Evolutionary conservation across 1,140 invertebrate species (phyloP).

Genomic region (Papilio aristodemus): DNA sequence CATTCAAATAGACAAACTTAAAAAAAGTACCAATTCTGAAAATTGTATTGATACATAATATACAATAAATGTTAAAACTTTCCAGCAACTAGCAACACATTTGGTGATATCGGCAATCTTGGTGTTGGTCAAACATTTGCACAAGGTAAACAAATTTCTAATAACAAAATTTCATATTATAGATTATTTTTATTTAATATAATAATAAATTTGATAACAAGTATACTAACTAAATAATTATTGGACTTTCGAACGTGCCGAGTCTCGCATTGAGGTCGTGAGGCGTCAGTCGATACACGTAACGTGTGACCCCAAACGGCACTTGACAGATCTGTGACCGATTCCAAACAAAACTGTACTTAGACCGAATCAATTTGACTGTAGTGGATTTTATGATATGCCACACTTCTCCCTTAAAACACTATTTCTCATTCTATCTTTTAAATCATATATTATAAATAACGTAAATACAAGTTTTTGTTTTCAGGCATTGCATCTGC

Average conservation of each 20-base stretch:
- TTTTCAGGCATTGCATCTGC: conserved; percentile 14
- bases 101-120: background rate
- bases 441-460: background rate
- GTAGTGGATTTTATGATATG: too few relatives aligned
- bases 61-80: background rate
- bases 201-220: too few relatives aligned
- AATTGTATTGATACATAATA: background rate
- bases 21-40: background rate
- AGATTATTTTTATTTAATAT: background rate
- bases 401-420: too few relatives aligned
- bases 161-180: background rate
- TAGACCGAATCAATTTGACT: too few relatives aligned
- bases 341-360: too few relatives aligned
- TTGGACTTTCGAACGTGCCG: too few relatives aligned
- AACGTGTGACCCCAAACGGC: too few relatives aligned
- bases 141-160: background rate
- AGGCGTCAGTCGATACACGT: too few relatives aligned
- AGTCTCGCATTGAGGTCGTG: too few relatives aligned
- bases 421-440: too few relatives aligned
- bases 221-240: too few relatives aligned
- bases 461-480: background rate
- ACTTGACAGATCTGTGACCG: too few relatives aligned
- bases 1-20: background rate
- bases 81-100: background rate
- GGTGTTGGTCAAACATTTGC: background rate